Conservation (phyloP, 2,113 vertebrate genomes). For the Lates calcarifer region DNA sequence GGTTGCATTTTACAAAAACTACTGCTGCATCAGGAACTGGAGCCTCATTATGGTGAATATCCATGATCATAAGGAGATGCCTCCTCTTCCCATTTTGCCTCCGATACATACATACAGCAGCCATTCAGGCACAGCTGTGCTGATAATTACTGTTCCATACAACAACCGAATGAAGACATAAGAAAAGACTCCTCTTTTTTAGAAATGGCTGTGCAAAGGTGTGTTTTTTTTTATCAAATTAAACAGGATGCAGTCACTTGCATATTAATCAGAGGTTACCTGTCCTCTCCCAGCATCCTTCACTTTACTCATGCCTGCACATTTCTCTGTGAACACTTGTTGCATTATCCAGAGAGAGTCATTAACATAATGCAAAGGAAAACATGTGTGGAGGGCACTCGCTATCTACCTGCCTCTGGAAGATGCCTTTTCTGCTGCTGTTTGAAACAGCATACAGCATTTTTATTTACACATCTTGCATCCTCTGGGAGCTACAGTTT, state of each 20-base stretch:
- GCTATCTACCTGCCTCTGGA: slow-evolving; percentile 12
- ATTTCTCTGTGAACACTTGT: slow-evolving; percentile 2
- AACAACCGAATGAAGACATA: not conserved
- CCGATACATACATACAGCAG: not conserved
- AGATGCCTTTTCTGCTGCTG: not conserved
- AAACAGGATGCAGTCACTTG: not conserved
- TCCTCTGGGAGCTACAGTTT: slow-evolving; percentile 10
- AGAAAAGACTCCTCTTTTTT: not conserved
- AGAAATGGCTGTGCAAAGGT: not conserved
- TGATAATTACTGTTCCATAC: not conserved
- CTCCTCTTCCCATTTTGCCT: not conserved
- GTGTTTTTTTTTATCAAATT: not conserved
- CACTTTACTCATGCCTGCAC: not conserved
- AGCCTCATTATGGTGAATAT: not conserved
- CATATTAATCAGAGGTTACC: slow-evolving; percentile 16
- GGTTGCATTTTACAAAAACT: too few relatives aligned
- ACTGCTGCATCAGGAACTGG: not conserved
- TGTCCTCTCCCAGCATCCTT: not conserved
- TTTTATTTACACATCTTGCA: slow-evolving; percentile 1
- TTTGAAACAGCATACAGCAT: not conserved
- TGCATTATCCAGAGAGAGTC: not conserved
- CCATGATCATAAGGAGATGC: not conserved
- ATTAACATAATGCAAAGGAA: slow-evolving; percentile 28
- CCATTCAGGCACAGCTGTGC: not conserved
- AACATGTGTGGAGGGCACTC: too few relatives aligned